phyloP scores from a whole-genome alignment of 2,113 vertebrate species.

The Colinus virginianus region DNA sequence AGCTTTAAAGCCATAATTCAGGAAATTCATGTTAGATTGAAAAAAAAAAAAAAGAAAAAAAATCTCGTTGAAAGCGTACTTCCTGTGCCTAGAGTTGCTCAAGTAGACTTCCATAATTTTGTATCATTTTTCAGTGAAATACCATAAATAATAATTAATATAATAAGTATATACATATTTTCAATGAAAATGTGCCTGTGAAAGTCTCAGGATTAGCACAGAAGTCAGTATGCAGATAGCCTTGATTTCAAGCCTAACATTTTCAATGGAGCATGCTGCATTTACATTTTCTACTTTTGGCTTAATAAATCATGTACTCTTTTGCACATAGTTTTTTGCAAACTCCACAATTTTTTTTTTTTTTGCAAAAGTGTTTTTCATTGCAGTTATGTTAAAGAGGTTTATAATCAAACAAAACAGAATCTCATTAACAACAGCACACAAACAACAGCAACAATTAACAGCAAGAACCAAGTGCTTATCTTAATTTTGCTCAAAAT shows the following conservation, averaged over 20 bases:
- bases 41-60: neutral
- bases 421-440: neutral
- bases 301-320: neutral
- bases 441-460: neutral
- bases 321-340: neutral
- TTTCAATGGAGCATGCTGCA: neutral
- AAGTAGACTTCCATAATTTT: neutral
- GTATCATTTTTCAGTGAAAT: neutral
- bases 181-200: neutral
- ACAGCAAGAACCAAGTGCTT: neutral
- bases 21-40: neutral
- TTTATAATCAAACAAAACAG: neutral
- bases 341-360: too few species aligned
- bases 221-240: neutral
- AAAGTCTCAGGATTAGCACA: neutral
- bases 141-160: neutral
- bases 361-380: neutral
- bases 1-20: neutral
- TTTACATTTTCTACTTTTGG: neutral
- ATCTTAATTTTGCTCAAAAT: neutral
- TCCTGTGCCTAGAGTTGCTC: neutral
- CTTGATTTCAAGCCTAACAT: neutral
- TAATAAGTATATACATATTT: neutral
- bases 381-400: neutral
- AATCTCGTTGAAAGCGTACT: neutral